phyloP scores from a whole-genome alignment of 1,140 invertebrate species.

The Asobara japonica region DNA sequence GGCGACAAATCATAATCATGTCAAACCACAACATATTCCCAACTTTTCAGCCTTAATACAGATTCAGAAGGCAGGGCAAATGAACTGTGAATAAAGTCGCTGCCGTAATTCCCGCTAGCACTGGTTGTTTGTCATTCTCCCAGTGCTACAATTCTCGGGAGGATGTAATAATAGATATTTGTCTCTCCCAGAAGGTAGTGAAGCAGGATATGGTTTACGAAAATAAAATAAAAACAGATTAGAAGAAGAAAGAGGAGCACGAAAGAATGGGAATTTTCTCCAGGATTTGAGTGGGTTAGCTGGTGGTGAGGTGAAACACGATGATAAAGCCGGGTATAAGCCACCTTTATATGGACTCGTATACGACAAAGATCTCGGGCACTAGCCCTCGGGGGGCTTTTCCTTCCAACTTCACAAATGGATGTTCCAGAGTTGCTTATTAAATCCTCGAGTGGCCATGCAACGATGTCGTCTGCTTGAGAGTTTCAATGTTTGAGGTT shows the following conservation, averaged over 20 bases:
- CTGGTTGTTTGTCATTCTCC: neutral
- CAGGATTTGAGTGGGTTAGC: neutral
- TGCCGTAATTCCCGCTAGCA: no score
- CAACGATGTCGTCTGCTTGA: neutral
- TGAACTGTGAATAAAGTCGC: no score
- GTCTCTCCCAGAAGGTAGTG: neutral
- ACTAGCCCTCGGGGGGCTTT: constrained; percentile 3
- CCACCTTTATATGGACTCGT: constrained; percentile 10
- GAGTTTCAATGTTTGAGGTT: neutral
- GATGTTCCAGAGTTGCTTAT: constrained; percentile 19
- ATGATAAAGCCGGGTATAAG: constrained; percentile 7
- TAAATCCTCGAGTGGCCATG: constrained; percentile 23
- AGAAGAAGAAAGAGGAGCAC: neutral
- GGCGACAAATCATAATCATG: neutral
- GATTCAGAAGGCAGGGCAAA: neutral
- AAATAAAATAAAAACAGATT: neutral
- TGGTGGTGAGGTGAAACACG: neutral
- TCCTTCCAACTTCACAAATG: constrained; percentile 10
- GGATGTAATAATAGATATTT: constrained; percentile 12
- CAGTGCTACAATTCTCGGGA: neutral
- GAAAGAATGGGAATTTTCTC: neutral
- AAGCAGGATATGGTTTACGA: constrained; percentile 1
- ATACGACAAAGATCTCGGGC: neutral
- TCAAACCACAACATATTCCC: neutral
- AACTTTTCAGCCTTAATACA: neutral